Percentiles rank a stretch among this genome's conserved stretches.
Evolutionary conservation across 2,113 vertebrate species (phyloP).

Genomic region (Carettochelys insculpta): DNA sequence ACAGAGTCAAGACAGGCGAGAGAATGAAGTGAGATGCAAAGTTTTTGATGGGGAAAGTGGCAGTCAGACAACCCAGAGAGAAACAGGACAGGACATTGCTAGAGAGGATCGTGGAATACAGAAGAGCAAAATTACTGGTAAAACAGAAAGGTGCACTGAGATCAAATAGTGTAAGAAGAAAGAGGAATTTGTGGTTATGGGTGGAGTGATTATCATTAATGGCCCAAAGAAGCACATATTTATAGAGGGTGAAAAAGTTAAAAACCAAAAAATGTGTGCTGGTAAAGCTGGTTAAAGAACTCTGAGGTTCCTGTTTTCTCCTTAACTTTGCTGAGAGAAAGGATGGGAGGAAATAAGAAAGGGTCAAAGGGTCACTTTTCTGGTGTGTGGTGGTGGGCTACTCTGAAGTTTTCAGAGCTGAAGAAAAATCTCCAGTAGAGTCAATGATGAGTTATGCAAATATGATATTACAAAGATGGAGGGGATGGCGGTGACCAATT

Average conservation of each 20-base stretch:
- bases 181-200: neutral
- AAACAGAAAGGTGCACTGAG: neutral
- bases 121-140: neutral
- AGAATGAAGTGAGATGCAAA: neutral
- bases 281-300: neutral
- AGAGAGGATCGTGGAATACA: neutral
- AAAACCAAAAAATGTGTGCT: neutral
- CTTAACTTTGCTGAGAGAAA: neutral
- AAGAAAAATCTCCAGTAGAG: neutral
- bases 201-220: neutral
- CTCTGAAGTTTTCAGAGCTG: neutral
- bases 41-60: neutral
- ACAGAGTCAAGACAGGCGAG: neutral
- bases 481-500: neutral
- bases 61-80: neutral
- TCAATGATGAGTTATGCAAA: neutral
- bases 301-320: neutral
- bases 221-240: neutral
- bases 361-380: neutral
- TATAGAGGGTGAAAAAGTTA: neutral
- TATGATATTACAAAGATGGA: neutral
- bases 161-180: neutral
- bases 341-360: neutral
- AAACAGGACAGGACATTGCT: accelerated
- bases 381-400: neutral